phyloP scores from a whole-genome alignment of 2,888 invertebrate species.

The Brenthis ino region DNA sequence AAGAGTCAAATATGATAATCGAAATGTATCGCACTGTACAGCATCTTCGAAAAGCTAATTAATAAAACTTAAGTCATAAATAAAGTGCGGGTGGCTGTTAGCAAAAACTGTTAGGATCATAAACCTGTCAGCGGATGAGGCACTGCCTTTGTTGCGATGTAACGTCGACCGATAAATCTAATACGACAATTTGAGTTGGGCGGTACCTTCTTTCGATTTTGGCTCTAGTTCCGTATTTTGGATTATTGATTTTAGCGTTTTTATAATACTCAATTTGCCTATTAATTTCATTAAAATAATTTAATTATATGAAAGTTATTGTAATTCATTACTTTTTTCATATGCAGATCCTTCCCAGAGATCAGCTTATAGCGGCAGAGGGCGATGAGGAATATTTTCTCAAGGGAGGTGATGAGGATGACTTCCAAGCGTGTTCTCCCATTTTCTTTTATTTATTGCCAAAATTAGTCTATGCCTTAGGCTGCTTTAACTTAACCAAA shows the following conservation, averaged over 20 bases:
- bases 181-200: slow-evolving; percentile 66
- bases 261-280: too few relatives aligned
- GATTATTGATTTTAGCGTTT: slow-evolving; percentile 1
- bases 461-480: too few relatives aligned
- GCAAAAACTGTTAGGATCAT: slow-evolving; percentile 82
- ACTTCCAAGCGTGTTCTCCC: too few relatives aligned
- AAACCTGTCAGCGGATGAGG: slow-evolving; percentile 80
- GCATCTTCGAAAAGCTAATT: slow-evolving; percentile 73
- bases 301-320: too few relatives aligned
- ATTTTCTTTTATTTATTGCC: too few relatives aligned
- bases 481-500: too few relatives aligned
- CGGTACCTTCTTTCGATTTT: slow-evolving; percentile 39
- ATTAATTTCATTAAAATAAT: too few relatives aligned
- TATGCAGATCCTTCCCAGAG: too few relatives aligned
- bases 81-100: slow-evolving; percentile 72
- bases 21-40: slow-evolving; percentile 11
- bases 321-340: too few relatives aligned
- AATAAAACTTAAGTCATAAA: slow-evolving; percentile 79
- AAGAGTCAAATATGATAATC: slow-evolving; percentile 10
- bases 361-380: too few relatives aligned
- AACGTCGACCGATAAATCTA: slow-evolving; percentile 74
- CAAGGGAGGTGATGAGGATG: too few relatives aligned
- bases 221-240: slow-evolving; percentile 14
- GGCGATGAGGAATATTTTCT: too few relatives aligned
- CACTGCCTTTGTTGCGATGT: slow-evolving; percentile 78